These are phyloP conservation scores for Silurus meridionalis DNA, from an alignment of 2,113 vertebrate genomes.

Conservation along the genomic window DNA sequence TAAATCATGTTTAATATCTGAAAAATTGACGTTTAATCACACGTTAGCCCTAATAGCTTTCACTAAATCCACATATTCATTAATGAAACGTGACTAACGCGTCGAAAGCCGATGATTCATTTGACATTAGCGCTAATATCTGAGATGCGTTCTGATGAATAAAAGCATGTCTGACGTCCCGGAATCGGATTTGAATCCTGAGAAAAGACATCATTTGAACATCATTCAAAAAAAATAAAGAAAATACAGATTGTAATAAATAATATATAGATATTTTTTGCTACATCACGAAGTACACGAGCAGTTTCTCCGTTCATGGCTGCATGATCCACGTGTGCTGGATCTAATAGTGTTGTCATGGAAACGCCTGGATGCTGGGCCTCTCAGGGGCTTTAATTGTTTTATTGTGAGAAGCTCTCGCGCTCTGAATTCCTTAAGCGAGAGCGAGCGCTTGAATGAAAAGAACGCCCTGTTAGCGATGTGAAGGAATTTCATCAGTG, in stretches of 20 bases:
- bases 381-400: constrained; percentile 43
- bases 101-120: not conserved
- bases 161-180: not conserved
- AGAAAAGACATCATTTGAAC: not conserved
- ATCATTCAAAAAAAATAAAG: not conserved
- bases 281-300: not conserved
- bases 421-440: constrained; percentile 36
- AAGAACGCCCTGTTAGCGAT: constrained; percentile 6
- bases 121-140: not conserved
- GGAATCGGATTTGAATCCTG: not conserved
- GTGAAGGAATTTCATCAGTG: not conserved
- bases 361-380: constrained; percentile 33
- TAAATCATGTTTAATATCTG: not conserved
- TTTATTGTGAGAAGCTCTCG: constrained; percentile 38
- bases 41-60: not conserved
- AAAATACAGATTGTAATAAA: not conserved
- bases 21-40: not conserved
- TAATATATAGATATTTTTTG: too few species aligned
- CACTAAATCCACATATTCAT: not conserved
- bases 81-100: not conserved
- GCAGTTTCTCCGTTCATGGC: not conserved
- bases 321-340: constrained; percentile 31
- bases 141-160: not conserved
- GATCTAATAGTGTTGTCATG: constrained; percentile 42
- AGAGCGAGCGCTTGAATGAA: constrained; percentile 23